Evolutionary conservation across 2,888 invertebrate genomes (phyloP).

Genomic region (Sphaeridia pumilis): DNA sequence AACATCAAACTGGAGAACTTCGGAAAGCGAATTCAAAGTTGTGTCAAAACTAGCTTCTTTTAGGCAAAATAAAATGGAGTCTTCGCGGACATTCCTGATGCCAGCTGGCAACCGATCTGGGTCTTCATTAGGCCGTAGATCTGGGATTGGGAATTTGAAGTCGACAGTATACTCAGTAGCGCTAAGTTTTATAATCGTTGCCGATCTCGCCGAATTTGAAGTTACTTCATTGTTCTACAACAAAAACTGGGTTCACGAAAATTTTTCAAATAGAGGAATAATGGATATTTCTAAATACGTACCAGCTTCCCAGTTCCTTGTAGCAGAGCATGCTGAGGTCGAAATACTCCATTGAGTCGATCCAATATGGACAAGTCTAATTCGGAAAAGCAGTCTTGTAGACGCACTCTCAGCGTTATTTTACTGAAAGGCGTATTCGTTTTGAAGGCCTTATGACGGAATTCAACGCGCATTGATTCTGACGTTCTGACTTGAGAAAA

Average conservation of each 20-base stretch:
- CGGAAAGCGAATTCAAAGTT: slow-evolving; percentile 32
- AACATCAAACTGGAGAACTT: slow-evolving; percentile 25
- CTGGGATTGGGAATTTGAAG: slow-evolving; percentile 74
- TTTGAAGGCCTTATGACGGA: slow-evolving; percentile 27
- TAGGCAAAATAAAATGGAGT: slow-evolving; percentile 55
- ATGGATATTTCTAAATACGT: no score
- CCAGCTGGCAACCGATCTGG: slow-evolving; percentile 63
- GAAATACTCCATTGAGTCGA: slow-evolving; percentile 63
- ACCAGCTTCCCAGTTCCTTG: neutral
- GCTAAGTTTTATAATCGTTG: slow-evolving; percentile 46
- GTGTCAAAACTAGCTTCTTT: slow-evolving; percentile 44
- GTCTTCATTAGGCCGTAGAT: slow-evolving; percentile 58
- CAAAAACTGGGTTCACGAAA: neutral
- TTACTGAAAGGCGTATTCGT: slow-evolving; percentile 17
- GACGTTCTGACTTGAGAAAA: slow-evolving; percentile 36
- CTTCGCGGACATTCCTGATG: slow-evolving; percentile 63
- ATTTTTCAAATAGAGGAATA: no score
- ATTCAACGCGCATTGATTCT: slow-evolving; percentile 26
- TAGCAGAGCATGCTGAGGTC: slow-evolving; percentile 43
- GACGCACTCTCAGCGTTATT: slow-evolving; percentile 45
- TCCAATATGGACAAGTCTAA: slow-evolving; percentile 79
- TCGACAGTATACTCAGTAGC: slow-evolving; percentile 45
- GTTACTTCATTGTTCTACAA: neutral
- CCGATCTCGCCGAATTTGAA: no score
- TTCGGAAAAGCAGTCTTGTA: slow-evolving; percentile 60